phyloP scores from a whole-genome alignment of 2,797 vertebrate genomes.

The Xerus rutilus region DNA sequence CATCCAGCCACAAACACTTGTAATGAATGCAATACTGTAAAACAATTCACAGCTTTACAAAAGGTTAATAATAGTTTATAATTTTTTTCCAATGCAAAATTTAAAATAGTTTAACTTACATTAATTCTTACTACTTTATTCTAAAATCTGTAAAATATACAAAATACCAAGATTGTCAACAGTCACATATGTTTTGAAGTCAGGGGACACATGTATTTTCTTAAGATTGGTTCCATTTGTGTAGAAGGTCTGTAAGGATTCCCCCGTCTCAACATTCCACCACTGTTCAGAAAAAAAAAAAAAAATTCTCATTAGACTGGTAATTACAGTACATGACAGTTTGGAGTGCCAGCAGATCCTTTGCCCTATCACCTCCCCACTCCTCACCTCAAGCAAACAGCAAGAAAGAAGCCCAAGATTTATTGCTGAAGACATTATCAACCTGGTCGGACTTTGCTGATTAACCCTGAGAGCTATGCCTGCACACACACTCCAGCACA shows the following conservation, averaged over 20 bases:
- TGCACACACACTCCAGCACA: neutral
- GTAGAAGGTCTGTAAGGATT: constrained; percentile 96
- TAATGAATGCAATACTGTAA: constrained; percentile 72
- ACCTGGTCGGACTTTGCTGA: neutral
- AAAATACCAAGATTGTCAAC: constrained; percentile 97
- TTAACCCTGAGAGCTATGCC: neutral
- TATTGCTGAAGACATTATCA: neutral
- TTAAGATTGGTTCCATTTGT: constrained; percentile 94
- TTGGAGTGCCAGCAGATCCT: neutral
- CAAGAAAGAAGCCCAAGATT: neutral
- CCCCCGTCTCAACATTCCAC: constrained; percentile 94
- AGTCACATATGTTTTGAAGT: constrained; percentile 95
- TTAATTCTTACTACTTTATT: constrained; percentile 77
- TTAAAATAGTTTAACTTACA: constrained; percentile 56
- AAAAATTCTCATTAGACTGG: constrained; percentile 47
- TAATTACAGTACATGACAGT: neutral
- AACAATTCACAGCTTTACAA: constrained; percentile 86
- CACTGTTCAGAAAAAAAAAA: constrained; percentile 89
- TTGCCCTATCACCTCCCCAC: neutral
- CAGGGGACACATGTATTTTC: constrained; percentile 93
- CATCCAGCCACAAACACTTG: constrained; percentile 71
- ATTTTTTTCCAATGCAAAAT: constrained; percentile 74
- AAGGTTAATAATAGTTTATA: constrained; percentile 46
- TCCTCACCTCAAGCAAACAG: neutral
- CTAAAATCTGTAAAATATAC: constrained; percentile 94